Conservation (phyloP, 2,113 vertebrate genomes). For the Dermatemys mawii region DNA sequence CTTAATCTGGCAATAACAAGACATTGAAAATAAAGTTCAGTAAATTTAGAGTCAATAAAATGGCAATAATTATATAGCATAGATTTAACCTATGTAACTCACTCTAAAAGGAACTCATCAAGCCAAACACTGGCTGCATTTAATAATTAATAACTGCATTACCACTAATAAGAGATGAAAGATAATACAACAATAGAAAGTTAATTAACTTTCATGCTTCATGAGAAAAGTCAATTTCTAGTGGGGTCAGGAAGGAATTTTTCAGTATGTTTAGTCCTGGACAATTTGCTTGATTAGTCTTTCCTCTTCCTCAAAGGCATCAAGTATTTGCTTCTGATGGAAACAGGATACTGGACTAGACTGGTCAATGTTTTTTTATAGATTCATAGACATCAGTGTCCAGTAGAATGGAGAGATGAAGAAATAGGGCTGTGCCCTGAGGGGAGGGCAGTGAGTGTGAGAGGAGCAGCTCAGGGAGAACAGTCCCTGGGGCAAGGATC, state of each 20-base stretch:
- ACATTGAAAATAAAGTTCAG: background rate
- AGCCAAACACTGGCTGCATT: background rate
- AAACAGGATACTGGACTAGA: background rate
- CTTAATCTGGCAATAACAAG: background rate
- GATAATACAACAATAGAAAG: background rate
- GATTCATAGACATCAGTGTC: background rate
- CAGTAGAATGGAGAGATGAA: no score
- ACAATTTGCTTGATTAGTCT: background rate
- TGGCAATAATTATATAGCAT: background rate
- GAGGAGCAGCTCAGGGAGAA: no score
- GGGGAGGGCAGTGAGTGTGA: no score
- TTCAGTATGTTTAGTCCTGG: background rate
- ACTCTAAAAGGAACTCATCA: background rate
- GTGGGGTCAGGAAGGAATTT: background rate
- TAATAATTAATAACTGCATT: background rate
- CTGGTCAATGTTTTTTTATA: background rate
- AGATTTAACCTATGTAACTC: background rate
- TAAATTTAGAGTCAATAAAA: background rate
- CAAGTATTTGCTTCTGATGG: background rate
- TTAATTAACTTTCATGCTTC: background rate
- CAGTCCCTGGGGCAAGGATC: no score
- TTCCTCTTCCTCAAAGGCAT: background rate
- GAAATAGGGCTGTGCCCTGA: no score
- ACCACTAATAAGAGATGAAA: background rate
- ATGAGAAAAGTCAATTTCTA: background rate